Base-by-base conservation (phyloP, 2,888 invertebrate genomes). In the Diadromus collaris region DNA sequence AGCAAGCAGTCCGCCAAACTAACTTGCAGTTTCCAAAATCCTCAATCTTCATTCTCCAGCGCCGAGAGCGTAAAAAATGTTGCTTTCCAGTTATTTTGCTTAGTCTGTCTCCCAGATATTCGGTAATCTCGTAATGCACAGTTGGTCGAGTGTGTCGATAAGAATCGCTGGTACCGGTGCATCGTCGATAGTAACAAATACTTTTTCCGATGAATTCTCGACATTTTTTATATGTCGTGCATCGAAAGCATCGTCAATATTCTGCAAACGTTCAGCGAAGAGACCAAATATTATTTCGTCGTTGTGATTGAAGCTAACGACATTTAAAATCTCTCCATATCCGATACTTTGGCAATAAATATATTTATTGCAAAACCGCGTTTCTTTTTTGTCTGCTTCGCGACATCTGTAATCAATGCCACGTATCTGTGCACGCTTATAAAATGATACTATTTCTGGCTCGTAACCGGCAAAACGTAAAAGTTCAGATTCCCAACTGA, bases 91-190 rank as follows among this genome's bases (percentile, higher is more conserved):
- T 32, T 32, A 32, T 32, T 32, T 32, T 7, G 32, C 6, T 32
- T 46, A 46, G n/a, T n/a, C 46, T 46, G 46, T 46, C 46, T 46
- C 46, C 46, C 46, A 46, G n/a, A n/a, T n/a, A 46, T 46, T 46
- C n/a, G 6, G 46, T 46, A 46, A 46, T 19, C n/a, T 46, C 16
- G 46, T 46, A 16, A 46, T 46, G 19, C 46, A n/a, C n/a, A 16
- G n/a, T 46, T n/a, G 16, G 46, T 16, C n/a, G 6, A n/a, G 46
- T 2, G 16, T 46, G 16, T 46, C n/a, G n/a, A 46, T 46, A 16
- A 46, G 16, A 6, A 46, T 46, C n/a, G 46, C 46, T 6, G 46
- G 46, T 46, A 46, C 46, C 46, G 46, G 46, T n/a, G n/a, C 46
- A 46, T 46, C 46, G n/a, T 46, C n/a, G n/a, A 46, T n/a, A 46